Base-by-base conservation (phyloP, 2,113 vertebrate genomes). In the Pagrus major region DNA sequence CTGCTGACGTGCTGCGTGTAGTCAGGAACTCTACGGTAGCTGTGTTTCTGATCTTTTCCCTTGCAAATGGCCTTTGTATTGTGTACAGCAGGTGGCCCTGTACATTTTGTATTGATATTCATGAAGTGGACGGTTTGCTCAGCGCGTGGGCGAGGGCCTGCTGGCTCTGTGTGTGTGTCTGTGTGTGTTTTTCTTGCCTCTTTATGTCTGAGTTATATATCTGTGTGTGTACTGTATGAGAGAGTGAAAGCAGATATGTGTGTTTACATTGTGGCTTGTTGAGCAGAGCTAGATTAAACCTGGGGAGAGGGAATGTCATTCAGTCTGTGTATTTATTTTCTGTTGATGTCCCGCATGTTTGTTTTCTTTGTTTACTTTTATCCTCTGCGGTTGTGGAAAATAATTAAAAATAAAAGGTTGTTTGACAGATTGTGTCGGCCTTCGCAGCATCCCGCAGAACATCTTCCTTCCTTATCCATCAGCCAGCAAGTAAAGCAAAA, bases 1-100 rank as follows among this genome's bases (percentile, higher is more conserved):
- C 55, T 73, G 75, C 54, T 67, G 69, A n/a, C 52, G 4, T 15
- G 51, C 54, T 73, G 54, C 54, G 66, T 60, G 59, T 27, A 37
- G 55, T 47, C 25, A 42, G 82, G 54, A 46, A 69, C 63, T 75
- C 54, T 55, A 58, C 6, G 14, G 20, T 67, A 16, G 56, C 72
- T 60, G 27, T 54, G 69, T 76, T 35, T 76, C 54, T 75, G 55
- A 70, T 85, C 51, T 64, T 39, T 27, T 61, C 73, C 52, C 33
- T 55, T 82, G 64, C 20, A 81, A 80, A 89, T 66, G 46, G 63
- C 76, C 76, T 89, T 83, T 90, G 85, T 83, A 37, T 78, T 60
- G 70, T 51, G 72, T 87, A 81, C 81, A 80, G 81, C 89, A 91
- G 87, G 85, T 88, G 89, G 76, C 60, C 78, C 84, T 86, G 91